Base-by-base conservation (phyloP, 2,888 invertebrate species). In the Xestia sexstrigata region DNA sequence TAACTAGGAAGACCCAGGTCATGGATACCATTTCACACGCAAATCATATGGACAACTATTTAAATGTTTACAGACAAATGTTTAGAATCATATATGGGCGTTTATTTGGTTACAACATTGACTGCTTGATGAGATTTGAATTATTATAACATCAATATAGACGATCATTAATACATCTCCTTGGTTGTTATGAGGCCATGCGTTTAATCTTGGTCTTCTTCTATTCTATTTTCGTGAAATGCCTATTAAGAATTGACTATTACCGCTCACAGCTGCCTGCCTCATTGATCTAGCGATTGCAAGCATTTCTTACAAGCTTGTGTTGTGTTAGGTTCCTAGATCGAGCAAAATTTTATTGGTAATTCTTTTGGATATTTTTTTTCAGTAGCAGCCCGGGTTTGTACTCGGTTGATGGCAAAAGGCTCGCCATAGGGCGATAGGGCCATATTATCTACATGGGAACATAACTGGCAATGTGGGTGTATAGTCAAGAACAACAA, bases 31-130 rank as follows among this genome's bases (percentile, higher is more conserved):
- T 74, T 81, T 42, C 15, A 45, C 35, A 45, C 23, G 35, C 20
- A 58, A 81, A 81, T 39, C 42, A 45, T 55, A 74, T 39, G 20
- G 3, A 15, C 45, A 52, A 62, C 63, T 75, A 47, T 67, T 68
- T 74, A 49, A 15, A 67, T 60, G 23, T 47, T 30, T 30, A 45
- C 39, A 47, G n/a, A 30, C 0, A 20, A 39, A 42, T 73, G n/a
- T 78, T 55, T 65, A 39, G 15, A 20, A 60, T 76, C n/a, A n/a
- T 15, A n/a, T 13, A 55, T n/a, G n/a, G n/a, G 20, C 4, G 78
- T 23, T 26, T 65, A 20, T 65, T 52, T n/a, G 49, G 30, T 42
- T 42, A 42, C 9, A 63, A 49, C 20, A n/a, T 7, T 0, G 7
- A 8, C 0, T 67, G 2, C 11, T 45, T 15, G 15, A 6, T 20